Evolutionary conservation across 2,797 vertebrate species (phyloP).

Genomic region (Aphelocoma californica): DNA sequence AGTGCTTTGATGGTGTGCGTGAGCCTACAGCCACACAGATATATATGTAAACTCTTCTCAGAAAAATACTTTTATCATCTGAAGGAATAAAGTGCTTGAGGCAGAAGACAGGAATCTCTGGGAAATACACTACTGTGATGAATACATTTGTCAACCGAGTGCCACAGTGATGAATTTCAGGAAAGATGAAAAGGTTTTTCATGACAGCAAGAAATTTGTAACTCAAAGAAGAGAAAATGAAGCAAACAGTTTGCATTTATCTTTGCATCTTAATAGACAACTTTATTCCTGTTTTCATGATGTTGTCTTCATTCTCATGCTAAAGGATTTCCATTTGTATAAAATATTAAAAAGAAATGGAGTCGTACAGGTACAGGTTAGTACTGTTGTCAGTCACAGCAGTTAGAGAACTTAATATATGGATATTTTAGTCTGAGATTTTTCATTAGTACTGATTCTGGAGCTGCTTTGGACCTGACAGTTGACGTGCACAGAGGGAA

Average conservation of each 20-base stretch:
- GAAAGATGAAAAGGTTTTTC: conserved; percentile 66
- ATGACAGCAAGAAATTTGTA: conserved; percentile 59
- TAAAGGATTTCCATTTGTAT: conserved; percentile 35
- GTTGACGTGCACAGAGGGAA: neutral
- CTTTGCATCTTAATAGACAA: conserved; percentile 60
- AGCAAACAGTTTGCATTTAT: conserved; percentile 60
- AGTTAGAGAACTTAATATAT: neutral
- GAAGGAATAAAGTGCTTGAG: conserved; percentile 51
- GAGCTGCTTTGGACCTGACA: neutral
- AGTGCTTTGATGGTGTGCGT: neutral
- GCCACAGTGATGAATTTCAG: conserved; percentile 19
- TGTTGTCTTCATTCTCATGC: conserved; percentile 37
- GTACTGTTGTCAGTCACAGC: neutral
- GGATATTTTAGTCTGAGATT: neutral
- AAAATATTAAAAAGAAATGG: conserved; percentile 40
- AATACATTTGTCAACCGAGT: conserved; percentile 58
- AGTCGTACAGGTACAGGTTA: neutral
- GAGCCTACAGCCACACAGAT: neutral
- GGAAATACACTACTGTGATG: conserved; percentile 46
- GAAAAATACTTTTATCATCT: conserved; percentile 56
- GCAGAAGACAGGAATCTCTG: conserved; percentile 56
- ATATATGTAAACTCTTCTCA: conserved; percentile 43
- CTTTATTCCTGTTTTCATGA: conserved; percentile 44
- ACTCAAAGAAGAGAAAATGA: conserved; percentile 60
- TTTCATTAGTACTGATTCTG: neutral